These are phyloP conservation scores for Nothura maculosa DNA, from an alignment of 2,797 vertebrate species.

Conservation along the genomic window DNA sequence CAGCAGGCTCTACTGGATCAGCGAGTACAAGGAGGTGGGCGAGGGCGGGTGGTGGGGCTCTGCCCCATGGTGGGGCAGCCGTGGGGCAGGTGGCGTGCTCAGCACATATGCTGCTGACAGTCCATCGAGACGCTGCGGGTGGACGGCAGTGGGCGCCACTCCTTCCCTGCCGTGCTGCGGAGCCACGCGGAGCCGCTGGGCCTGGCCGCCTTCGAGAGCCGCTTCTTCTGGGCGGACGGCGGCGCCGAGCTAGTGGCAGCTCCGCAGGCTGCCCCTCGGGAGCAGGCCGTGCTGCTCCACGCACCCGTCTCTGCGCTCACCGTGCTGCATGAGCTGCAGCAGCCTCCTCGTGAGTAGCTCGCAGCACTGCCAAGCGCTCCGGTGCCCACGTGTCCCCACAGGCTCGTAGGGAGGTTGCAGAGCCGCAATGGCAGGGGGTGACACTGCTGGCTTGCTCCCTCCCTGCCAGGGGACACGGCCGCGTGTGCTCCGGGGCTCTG, in stretches of 20 bases:
- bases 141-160: conserved; percentile 84
- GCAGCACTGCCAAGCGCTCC: too few species aligned
- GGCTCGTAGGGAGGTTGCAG: too few species aligned
- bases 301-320: conserved; percentile 76
- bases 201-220: conserved; percentile 85
- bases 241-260: conserved; percentile 79
- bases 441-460: too few species aligned
- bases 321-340: conserved; percentile 84
- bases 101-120: conserved; percentile 58
- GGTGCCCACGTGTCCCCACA: too few species aligned
- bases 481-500: conserved; percentile 83
- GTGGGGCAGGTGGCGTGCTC: neutral
- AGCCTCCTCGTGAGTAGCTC: conserved; percentile 82
- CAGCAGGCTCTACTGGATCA: conserved; percentile 91
- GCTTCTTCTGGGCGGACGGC: conserved; percentile 87
- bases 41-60: neutral
- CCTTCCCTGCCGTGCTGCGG: conserved; percentile 81
- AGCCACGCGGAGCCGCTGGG: conserved; percentile 63
- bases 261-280: conserved; percentile 62
- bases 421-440: too few species aligned
- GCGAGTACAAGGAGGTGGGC: conserved; percentile 87
- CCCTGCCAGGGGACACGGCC: conserved; percentile 63
- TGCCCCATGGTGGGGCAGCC: neutral
- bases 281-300: conserved; percentile 77
- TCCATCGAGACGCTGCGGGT: conserved; percentile 88